Percentiles rank a stretch among this genome's conserved stretches.
phyloP scores from a whole-genome alignment of 2,113 vertebrate genomes.

The Misgurnus mizolepis region DNA sequence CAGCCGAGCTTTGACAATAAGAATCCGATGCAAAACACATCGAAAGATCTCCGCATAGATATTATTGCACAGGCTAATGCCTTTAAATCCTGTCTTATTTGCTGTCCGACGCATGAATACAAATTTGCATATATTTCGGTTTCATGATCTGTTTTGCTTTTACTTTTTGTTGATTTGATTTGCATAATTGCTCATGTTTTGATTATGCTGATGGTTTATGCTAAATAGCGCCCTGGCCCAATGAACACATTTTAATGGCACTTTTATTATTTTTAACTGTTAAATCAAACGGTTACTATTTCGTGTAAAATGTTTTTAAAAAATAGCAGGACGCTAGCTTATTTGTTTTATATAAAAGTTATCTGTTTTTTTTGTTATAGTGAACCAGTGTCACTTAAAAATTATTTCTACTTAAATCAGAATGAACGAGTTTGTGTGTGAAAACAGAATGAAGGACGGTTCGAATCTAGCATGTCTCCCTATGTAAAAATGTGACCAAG shows the following conservation, averaged over 20 bases:
- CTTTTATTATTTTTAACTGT: slow-evolving; percentile 45
- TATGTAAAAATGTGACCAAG: too few relatives aligned
- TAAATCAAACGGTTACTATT: neutral
- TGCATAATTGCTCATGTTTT: slow-evolving; percentile 37
- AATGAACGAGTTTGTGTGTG: too few relatives aligned
- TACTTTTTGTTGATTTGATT: slow-evolving; percentile 34
- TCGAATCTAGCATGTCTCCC: too few relatives aligned
- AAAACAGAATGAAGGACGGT: too few relatives aligned
- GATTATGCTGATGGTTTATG: slow-evolving; percentile 29
- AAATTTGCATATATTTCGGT: slow-evolving; percentile 19
- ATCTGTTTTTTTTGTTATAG: neutral
- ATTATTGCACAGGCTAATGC: neutral
- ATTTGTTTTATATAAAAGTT: slow-evolving; percentile 3
- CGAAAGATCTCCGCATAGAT: neutral
- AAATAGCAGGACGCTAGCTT: neutral
- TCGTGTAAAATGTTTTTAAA: neutral
- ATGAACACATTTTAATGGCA: neutral
- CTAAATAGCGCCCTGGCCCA: neutral
- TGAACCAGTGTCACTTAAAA: neutral
- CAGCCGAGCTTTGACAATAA: slow-evolving; percentile 11
- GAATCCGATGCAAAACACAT: slow-evolving; percentile 4
- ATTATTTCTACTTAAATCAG: neutral
- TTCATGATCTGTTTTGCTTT: slow-evolving; percentile 30
- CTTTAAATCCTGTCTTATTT: slow-evolving; percentile 20
- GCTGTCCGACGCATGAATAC: neutral